Percentiles rank a stretch among this genome's conserved stretches.
Conservation (phyloP, 2,888 invertebrate genomes). For the Hirtodrosophila confusa region DNA sequence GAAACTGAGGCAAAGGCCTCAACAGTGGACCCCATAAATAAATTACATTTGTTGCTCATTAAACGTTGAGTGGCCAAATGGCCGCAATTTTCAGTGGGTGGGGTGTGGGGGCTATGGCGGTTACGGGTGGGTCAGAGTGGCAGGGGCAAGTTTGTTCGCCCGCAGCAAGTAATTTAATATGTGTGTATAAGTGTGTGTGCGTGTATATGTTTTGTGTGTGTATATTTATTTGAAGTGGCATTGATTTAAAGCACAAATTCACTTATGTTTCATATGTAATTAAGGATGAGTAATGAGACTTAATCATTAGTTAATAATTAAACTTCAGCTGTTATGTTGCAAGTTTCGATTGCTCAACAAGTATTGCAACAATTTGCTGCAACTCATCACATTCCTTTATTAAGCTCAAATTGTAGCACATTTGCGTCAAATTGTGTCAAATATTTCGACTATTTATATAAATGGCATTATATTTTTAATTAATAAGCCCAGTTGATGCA, state of each 20-base stretch:
- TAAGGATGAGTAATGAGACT: slow-evolving; percentile 52
- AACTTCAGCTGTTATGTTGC: slow-evolving; percentile 25
- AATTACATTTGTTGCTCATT: slow-evolving; percentile 78
- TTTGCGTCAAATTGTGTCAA: too few relatives aligned
- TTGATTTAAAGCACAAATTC: slow-evolving; percentile 60
- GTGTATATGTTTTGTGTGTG: not conserved
- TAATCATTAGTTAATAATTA: slow-evolving; percentile 55
- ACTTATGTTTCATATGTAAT: slow-evolving; percentile 34
- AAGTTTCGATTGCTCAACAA: slow-evolving; percentile 7
- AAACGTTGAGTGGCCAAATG: slow-evolving; percentile 73
- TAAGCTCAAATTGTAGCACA: too few relatives aligned
- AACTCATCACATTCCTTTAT: too few relatives aligned
- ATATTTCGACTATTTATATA: too few relatives aligned
- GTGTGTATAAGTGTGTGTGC: not conserved
- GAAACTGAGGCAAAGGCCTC: slow-evolving; percentile 55
- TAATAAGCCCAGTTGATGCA: too few relatives aligned
- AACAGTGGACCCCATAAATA: slow-evolving; percentile 66
- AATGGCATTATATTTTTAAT: too few relatives aligned
- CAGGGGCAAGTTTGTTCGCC: slow-evolving; percentile 27
- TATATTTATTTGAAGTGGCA: slow-evolving; percentile 45
- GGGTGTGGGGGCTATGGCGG: not conserved
- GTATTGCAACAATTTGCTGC: slow-evolving; percentile 21
- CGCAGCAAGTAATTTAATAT: slow-evolving; percentile 25
- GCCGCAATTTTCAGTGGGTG: slow-evolving; percentile 54
- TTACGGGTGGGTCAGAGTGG: not conserved